Evolutionary conservation across 2,888 invertebrate genomes (phyloP).

Genomic region (Opisthograptis luteolata): DNA sequence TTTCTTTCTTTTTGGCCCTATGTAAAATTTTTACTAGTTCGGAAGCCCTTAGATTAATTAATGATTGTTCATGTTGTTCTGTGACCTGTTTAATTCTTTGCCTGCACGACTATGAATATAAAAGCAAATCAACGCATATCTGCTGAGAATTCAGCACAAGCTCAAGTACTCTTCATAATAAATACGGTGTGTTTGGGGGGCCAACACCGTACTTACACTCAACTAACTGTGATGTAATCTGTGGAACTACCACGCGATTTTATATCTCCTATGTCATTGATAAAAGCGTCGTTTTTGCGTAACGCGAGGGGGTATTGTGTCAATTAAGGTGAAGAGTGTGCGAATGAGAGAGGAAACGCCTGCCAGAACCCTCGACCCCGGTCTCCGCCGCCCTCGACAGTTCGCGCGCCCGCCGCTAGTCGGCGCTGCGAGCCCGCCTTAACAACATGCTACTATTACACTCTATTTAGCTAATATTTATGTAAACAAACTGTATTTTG

Average conservation of each 20-base stretch:
- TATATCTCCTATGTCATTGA: conserved; percentile 77
- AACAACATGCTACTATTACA: conserved; percentile 66
- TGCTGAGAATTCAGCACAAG: not conserved
- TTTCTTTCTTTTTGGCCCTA: no score
- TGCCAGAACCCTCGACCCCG: conserved; percentile 52
- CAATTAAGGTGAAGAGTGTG: conserved; percentile 65
- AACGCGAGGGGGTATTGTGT: conserved; percentile 54
- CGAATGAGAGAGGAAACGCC: conserved; percentile 59
- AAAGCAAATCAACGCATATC: no score
- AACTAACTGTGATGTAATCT: conserved; percentile 31
- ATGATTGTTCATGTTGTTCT: no score
- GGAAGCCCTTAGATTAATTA: no score
- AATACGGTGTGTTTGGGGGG: conserved; percentile 41
- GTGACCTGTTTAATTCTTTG: no score
- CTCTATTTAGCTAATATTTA: conserved; percentile 63
- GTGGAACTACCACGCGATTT: conserved; percentile 48
- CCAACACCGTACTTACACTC: conserved; percentile 35
- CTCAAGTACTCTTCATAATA: conserved; percentile 2
- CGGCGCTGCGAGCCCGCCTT: conserved; percentile 77
- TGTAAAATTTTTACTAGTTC: no score
- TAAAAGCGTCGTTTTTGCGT: conserved; percentile 80
- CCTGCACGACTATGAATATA: no score
- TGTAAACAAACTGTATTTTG: conserved; percentile 77
- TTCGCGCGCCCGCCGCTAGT: conserved; percentile 72
- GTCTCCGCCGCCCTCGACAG: conserved; percentile 61